A percentile compares a stretch with the other conserved stretches of the same genome.
Evolutionary conservation across 2,888 invertebrate species (phyloP).

Genomic region (Torymus auratus): DNA sequence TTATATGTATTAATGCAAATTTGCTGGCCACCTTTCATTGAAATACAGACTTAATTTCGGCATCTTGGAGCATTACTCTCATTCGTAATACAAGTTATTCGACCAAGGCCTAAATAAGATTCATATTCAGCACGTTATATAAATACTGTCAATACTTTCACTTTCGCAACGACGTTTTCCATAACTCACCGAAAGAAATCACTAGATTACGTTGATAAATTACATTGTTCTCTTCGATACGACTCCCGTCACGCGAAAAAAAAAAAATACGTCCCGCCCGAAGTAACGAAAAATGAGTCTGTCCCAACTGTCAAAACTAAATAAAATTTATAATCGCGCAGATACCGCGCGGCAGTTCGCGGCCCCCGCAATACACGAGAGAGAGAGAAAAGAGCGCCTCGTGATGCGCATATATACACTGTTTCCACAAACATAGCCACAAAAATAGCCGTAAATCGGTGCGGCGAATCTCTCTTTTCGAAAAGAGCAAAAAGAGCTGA

Average conservation of each 20-base stretch:
- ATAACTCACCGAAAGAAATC: background rate
- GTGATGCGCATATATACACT: too few species aligned
- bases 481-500: too few species aligned
- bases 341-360: background rate
- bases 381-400: background rate
- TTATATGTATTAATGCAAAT: too few species aligned
- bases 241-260: background rate
- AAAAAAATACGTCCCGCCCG: background rate
- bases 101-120: too few species aligned
- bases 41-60: too few species aligned
- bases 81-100: too few species aligned
- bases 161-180: background rate
- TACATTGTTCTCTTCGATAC: background rate
- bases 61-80: too few species aligned
- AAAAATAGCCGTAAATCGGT: slow-evolving; percentile 11
- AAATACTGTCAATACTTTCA: too few species aligned
- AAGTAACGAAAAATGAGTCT: background rate
- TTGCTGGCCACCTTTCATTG: too few species aligned
- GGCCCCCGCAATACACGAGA: background rate
- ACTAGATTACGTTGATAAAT: background rate
- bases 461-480: background rate
- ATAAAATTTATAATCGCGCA: background rate
- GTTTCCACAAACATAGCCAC: background rate
- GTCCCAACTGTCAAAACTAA: background rate
- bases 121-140: too few species aligned